These are phyloP conservation scores for Oikopleura albicans DNA, from an alignment of 23 tunicate genomes.

Conservation along the genomic window DNA sequence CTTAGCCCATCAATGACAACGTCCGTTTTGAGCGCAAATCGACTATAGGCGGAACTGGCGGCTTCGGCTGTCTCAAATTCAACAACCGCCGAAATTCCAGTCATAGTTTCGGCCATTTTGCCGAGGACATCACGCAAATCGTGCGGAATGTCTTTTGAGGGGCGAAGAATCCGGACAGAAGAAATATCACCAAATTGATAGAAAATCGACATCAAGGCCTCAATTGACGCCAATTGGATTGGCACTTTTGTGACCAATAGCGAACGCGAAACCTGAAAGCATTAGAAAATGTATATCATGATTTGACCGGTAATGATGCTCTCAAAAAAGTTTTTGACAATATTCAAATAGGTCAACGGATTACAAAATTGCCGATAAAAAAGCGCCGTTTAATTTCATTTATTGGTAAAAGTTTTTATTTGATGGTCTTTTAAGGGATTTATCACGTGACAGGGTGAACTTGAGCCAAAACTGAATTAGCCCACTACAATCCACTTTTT, in stretches of 20 bases:
- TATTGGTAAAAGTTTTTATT: no score
- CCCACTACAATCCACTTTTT: no score
- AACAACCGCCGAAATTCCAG: slow-evolving; percentile 15
- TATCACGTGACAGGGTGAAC: no score
- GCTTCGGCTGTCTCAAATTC: slow-evolving; percentile 7
- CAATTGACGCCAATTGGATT: background rate
- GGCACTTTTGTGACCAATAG: background rate
- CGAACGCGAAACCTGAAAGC: background rate
- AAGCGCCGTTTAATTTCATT: no score
- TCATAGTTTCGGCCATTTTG: background rate
- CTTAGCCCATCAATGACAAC: background rate
- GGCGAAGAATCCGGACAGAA: background rate
- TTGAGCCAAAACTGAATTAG: no score
- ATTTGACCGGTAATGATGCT: background rate
- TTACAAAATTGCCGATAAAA: no score
- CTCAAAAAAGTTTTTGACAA: no score
- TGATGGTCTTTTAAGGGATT: no score
- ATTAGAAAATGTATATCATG: background rate
- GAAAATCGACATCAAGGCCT: background rate
- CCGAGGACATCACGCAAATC: slow-evolving; percentile 2
- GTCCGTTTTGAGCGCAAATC: background rate
- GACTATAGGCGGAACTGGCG: background rate
- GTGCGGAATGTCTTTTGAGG: background rate
- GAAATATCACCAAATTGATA: slow-evolving; percentile 1
- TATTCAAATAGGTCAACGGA: no score